A percentile compares a stretch with the other conserved stretches of the same genome.
Evolutionary conservation across 2,888 invertebrate species (phyloP).

Genomic region (Plemyria rubiginata): DNA sequence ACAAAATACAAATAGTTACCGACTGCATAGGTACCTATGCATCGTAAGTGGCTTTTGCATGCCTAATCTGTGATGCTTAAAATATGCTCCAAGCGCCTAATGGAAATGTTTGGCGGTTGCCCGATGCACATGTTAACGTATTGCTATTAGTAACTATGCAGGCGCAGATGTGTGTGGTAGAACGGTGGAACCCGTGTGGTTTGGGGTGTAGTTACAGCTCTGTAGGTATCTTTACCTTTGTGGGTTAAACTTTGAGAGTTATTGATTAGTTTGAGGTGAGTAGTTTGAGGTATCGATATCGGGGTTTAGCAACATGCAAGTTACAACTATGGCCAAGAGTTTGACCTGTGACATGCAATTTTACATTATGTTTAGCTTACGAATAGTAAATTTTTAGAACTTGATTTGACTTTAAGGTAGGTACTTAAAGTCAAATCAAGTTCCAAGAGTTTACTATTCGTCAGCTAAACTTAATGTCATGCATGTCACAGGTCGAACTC

Average conservation of each 20-base stretch:
- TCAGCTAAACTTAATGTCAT: no score
- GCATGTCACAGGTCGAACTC: no score
- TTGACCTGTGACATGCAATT: no score
- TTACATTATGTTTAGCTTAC: no score
- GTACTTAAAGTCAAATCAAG: no score
- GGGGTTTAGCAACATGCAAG: background rate
- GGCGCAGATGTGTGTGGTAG: constrained; percentile 39
- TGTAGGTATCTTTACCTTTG: constrained; percentile 7
- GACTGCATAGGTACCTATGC: background rate
- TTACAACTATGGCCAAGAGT: background rate
- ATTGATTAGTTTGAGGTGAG: constrained; percentile 18
- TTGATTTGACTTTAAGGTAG: no score
- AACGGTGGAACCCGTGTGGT: background rate
- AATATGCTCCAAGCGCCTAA: constrained; percentile 45
- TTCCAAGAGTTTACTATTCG: no score
- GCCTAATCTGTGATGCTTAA: constrained; percentile 10
- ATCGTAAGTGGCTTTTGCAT: constrained; percentile 15
- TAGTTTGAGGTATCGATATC: constrained; percentile 16
- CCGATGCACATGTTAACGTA: constrained; percentile 43
- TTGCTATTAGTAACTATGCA: constrained; percentile 53
- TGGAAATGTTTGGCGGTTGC: constrained; percentile 53
- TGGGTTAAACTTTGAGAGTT: constrained; percentile 12
- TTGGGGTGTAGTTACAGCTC: background rate
- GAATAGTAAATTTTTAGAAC: no score
- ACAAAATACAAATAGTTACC: no score